Percentiles rank a stretch among this genome's conserved stretches.
Evolutionary conservation across 2,113 vertebrate species (phyloP).

Genomic region (Pica pica): DNA sequence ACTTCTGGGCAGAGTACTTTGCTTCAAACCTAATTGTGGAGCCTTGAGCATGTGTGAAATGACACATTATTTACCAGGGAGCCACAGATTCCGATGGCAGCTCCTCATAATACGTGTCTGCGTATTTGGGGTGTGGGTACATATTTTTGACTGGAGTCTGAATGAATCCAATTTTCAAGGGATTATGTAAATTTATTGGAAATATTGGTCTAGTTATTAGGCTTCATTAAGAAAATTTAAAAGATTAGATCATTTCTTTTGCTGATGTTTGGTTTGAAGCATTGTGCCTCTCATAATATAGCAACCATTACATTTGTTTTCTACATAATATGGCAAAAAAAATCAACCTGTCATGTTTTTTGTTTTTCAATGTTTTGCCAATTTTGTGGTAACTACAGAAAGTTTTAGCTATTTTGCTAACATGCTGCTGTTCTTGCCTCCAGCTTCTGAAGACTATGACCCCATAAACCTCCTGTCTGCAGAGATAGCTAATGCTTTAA

Average conservation of each 20-base stretch:
- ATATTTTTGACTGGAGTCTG: not conserved
- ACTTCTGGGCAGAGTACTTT: not conserved
- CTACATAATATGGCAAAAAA: not conserved
- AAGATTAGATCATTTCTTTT: not conserved
- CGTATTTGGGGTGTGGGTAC: not conserved
- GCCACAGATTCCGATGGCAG: fast-evolving
- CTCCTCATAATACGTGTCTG: not conserved
- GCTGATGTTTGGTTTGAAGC: not conserved
- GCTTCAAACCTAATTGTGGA: not conserved
- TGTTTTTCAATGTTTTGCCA: not conserved
- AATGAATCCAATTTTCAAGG: not conserved
- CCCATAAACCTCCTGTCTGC: constrained; percentile 11
- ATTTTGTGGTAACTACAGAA: not conserved
- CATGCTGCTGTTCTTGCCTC: not conserved
- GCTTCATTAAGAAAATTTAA: not conserved
- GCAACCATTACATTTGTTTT: not conserved
- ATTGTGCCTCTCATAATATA: not conserved
- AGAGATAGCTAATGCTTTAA: constrained; percentile 49
- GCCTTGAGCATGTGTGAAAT: not conserved
- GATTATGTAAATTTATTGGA: not conserved
- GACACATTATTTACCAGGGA: not conserved
- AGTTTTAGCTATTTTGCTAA: not conserved
- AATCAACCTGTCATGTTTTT: not conserved
- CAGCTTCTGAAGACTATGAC: constrained; percentile 2
- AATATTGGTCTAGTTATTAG: not conserved